phyloP scores from a whole-genome alignment of 2,888 invertebrate species.

The Epinotia bilunana region DNA sequence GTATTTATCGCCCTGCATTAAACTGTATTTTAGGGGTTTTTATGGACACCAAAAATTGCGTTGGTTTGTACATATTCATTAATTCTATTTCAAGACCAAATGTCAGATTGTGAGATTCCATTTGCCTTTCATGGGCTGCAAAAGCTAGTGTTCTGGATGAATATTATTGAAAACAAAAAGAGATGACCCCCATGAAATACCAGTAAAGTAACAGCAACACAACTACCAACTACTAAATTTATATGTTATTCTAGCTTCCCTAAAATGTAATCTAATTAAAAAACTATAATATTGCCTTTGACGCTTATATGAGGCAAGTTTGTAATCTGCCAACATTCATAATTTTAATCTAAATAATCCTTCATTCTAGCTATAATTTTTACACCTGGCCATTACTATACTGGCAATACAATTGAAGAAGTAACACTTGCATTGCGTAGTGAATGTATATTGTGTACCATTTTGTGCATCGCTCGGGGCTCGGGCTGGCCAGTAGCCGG shows the following conservation, averaged over 20 bases:
- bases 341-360: not conserved
- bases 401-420: constrained; percentile 45
- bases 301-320: not conserved
- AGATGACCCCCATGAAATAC: constrained; percentile 15
- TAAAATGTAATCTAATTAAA: not conserved
- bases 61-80: not conserved
- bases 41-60: not conserved
- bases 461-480: constrained; percentile 53
- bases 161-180: not conserved
- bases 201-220: constrained; percentile 8
- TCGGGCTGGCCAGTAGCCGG: constrained; percentile 49
- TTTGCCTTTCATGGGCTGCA: not conserved
- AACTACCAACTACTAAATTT: constrained; percentile 11
- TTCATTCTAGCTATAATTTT: not conserved
- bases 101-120: not conserved
- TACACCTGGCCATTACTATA: not conserved
- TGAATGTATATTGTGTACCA: constrained; percentile 64
- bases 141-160: not conserved
- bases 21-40: not conserved
- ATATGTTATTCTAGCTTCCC: not conserved
- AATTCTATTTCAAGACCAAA: not conserved
- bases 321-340: not conserved
- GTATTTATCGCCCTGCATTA: not conserved
- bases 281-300: not conserved
- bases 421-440: constrained; percentile 62